Percentiles rank a stretch among this genome's conserved stretches.
These are phyloP conservation scores for Phrynosoma platyrhinos DNA, from an alignment of 2,113 vertebrate species.

Conservation along the genomic window DNA sequence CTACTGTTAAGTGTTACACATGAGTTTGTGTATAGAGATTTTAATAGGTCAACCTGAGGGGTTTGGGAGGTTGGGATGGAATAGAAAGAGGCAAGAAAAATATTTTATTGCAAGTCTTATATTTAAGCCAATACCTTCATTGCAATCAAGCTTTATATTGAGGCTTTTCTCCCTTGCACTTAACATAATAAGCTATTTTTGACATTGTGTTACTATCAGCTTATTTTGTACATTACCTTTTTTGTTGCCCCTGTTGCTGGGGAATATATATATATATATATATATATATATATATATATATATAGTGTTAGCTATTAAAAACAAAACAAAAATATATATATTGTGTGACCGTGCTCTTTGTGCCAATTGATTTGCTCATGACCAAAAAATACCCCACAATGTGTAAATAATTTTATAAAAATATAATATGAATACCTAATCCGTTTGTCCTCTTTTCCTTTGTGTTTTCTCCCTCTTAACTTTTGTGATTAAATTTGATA, in stretches of 20 bases:
- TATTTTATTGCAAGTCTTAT: conserved; percentile 90
- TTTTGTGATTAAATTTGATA: neutral
- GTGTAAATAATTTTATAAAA: conserved; percentile 83
- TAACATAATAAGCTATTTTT: conserved; percentile 86
- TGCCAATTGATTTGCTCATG: conserved; percentile 78
- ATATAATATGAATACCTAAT: conserved; percentile 37
- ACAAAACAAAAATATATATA: conserved; percentile 51
- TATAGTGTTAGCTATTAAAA: conserved; percentile 68
- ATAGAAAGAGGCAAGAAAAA: conserved; percentile 77
- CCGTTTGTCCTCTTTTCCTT: conserved; percentile 43
- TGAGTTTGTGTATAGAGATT: conserved; percentile 88
- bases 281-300: conserved; percentile 65
- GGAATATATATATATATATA: conserved; percentile 73
- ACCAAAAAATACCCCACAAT: conserved; percentile 81
- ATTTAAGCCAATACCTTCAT: conserved; percentile 88
- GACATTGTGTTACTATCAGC: conserved; percentile 86
- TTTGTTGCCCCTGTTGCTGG: conserved; percentile 73
- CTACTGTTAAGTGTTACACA: conserved; percentile 81
- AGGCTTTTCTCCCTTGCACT: conserved; percentile 91
- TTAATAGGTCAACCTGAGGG: conserved; percentile 70
- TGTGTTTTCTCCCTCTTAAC: neutral
- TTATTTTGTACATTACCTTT: conserved; percentile 83
- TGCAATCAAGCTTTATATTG: conserved; percentile 88
- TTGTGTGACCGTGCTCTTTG: conserved; percentile 76
- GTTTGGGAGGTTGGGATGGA: conserved; percentile 49